Conservation (phyloP, 1,140 invertebrate species). For the Hestina assimilis region DNA sequence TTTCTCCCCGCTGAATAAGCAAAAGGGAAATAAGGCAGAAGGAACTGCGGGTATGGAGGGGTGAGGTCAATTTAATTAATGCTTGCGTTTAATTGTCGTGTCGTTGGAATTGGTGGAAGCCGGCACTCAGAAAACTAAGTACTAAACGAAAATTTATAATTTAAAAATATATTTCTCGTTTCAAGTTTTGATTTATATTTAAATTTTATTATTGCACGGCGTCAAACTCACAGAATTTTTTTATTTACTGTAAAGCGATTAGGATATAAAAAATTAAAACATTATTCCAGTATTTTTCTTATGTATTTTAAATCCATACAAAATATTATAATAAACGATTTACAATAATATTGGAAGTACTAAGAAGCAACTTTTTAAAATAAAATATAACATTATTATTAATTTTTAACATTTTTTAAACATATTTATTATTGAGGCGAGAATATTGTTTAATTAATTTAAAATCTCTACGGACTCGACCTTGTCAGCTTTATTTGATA, state of each 20-base stretch:
- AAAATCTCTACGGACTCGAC: conserved; percentile 1
- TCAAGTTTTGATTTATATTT: too few relatives aligned
- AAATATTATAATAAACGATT: too few relatives aligned
- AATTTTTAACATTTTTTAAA: too few relatives aligned
- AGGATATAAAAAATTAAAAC: too few relatives aligned
- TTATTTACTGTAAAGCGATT: too few relatives aligned
- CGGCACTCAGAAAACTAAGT: conserved; percentile 23
- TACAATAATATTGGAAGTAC: neutral
- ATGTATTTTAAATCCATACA: too few relatives aligned
- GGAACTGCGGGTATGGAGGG: conserved; percentile 31
- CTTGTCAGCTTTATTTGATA: conserved; percentile 9
- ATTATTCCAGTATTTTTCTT: too few relatives aligned
- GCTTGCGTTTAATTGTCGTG: conserved; percentile 73
- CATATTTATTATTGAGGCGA: too few relatives aligned
- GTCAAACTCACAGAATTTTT: too few relatives aligned
- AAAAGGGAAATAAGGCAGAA: conserved; percentile 70
- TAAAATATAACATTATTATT: too few relatives aligned
- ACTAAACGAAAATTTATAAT: conserved; percentile 2
- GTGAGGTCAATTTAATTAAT: conserved; percentile 68
- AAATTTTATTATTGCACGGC: too few relatives aligned
- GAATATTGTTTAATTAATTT: neutral
- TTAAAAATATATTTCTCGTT: neutral
- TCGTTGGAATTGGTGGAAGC: conserved; percentile 55
- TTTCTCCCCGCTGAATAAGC: conserved; percentile 62
- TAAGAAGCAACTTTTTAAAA: too few relatives aligned